phyloP scores from a whole-genome alignment of 2,888 invertebrate species.

The Nomada flava region DNA sequence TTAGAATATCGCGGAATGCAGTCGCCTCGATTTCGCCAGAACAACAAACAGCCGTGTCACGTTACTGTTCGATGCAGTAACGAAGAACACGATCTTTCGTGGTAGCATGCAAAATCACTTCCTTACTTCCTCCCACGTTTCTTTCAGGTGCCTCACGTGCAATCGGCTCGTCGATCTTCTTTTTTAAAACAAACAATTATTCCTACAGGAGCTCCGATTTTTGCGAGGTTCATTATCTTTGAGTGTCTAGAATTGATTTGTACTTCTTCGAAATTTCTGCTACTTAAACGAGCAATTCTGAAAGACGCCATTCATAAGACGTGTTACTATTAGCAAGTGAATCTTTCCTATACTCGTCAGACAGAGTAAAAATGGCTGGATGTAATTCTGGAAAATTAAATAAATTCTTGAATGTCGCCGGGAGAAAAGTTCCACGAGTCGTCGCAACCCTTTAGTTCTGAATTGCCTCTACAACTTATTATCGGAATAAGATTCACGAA shows the following conservation, averaged over 20 bases:
- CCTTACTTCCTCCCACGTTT: too few species aligned
- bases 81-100: constrained; percentile 51
- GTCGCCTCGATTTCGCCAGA: constrained; percentile 46
- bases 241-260: neutral
- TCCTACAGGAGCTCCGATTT: neutral
- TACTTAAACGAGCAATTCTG: too few species aligned
- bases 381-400: too few species aligned
- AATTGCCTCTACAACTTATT: too few species aligned
- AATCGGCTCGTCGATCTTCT: neutral
- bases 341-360: too few species aligned
- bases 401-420: too few species aligned
- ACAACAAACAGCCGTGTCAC: constrained; percentile 49
- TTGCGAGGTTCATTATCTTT: constrained; percentile 7
- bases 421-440: too few species aligned
- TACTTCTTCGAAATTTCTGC: neutral
- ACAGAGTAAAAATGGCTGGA: too few species aligned
- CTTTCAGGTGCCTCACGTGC: neutral
- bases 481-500: too few species aligned
- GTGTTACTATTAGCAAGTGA: too few species aligned
- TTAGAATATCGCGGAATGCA: constrained; percentile 56
- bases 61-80: constrained; percentile 32
- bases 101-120: constrained; percentile 37
- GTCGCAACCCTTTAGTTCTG: too few species aligned
- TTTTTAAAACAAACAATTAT: constrained; percentile 1
- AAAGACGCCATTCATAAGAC: too few species aligned